Conservation (phyloP, 2,797 vertebrate species). For the Triplophysa yarkandensis region DNA sequence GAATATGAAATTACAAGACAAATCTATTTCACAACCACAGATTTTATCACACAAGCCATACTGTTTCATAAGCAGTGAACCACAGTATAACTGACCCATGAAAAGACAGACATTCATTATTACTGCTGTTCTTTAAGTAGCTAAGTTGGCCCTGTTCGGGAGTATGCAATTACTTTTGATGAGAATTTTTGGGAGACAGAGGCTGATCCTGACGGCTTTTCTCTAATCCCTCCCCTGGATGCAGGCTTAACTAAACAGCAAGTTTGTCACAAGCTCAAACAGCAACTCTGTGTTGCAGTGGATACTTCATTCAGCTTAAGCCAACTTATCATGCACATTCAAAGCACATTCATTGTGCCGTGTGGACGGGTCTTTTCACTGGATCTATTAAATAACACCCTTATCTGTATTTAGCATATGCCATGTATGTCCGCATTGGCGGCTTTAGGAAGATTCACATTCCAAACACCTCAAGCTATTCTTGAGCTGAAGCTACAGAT, state of each 20-base stretch:
- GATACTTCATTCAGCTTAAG: slow-evolving; percentile 82
- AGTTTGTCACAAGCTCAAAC: slow-evolving; percentile 81
- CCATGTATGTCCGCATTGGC: slow-evolving; percentile 78
- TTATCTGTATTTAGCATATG: slow-evolving; percentile 88
- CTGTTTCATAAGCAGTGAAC: slow-evolving; percentile 13
- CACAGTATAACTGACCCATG: slow-evolving; percentile 9
- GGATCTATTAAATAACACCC: slow-evolving; percentile 82
- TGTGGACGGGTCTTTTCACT: slow-evolving; percentile 79
- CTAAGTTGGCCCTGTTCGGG: slow-evolving; percentile 52
- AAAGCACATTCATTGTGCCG: slow-evolving; percentile 82
- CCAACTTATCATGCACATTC: slow-evolving; percentile 85
- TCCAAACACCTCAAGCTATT: slow-evolving; percentile 81
- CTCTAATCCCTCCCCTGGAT: slow-evolving; percentile 81
- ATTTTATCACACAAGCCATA: background rate
- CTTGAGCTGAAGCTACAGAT: slow-evolving; percentile 79
- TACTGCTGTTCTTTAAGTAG: slow-evolving; percentile 43
- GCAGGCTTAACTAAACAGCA: slow-evolving; percentile 78
- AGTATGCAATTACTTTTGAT: slow-evolving; percentile 72
- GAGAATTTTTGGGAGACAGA: slow-evolving; percentile 77
- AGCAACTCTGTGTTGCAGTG: slow-evolving; percentile 78
- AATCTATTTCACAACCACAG: background rate
- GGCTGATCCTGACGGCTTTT: slow-evolving; percentile 80
- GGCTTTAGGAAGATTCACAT: slow-evolving; percentile 82
- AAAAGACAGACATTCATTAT: slow-evolving; percentile 6
- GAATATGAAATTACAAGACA: background rate